Conservation (phyloP, 2,797 vertebrate genomes). For the Oophaga sylvatica region DNA sequence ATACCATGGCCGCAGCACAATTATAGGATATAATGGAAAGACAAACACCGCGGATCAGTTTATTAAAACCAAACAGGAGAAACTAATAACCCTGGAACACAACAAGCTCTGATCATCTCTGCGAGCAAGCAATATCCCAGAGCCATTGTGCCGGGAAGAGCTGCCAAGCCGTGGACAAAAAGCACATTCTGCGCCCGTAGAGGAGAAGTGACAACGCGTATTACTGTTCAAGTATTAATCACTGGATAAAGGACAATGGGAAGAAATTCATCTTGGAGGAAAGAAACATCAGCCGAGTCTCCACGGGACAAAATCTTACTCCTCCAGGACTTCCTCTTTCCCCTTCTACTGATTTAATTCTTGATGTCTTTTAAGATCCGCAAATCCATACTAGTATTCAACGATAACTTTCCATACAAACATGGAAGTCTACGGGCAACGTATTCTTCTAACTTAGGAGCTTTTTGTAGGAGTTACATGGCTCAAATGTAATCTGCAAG, state of each 20-base stretch:
- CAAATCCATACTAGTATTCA: too few species aligned
- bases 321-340: neutral
- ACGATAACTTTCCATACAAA: too few species aligned
- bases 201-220: slow-evolving; percentile 23
- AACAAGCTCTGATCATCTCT: slow-evolving; percentile 18
- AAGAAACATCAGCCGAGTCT: neutral
- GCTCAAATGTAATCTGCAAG: too few species aligned
- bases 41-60: slow-evolving; percentile 57
- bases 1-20: slow-evolving; percentile 57
- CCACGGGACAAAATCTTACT: too few species aligned
- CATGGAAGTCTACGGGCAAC: too few species aligned
- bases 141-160: slow-evolving; percentile 29
- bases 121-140: slow-evolving; percentile 35
- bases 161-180: slow-evolving; percentile 14
- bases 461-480: too few species aligned
- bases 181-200: slow-evolving; percentile 41
- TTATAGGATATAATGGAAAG: slow-evolving; percentile 62
- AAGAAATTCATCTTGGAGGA: neutral
- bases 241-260: slow-evolving; percentile 33
- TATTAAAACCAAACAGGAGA: slow-evolving; percentile 60
- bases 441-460: too few species aligned
- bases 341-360: neutral
- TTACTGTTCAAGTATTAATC: slow-evolving; percentile 27
- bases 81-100: slow-evolving; percentile 55
- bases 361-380: too few species aligned